A percentile compares a stretch with the other conserved stretches of the same genome.
Evolutionary conservation across 2,113 vertebrate genomes (phyloP).

Genomic region (Dunckerocampus dactyliophorus): DNA sequence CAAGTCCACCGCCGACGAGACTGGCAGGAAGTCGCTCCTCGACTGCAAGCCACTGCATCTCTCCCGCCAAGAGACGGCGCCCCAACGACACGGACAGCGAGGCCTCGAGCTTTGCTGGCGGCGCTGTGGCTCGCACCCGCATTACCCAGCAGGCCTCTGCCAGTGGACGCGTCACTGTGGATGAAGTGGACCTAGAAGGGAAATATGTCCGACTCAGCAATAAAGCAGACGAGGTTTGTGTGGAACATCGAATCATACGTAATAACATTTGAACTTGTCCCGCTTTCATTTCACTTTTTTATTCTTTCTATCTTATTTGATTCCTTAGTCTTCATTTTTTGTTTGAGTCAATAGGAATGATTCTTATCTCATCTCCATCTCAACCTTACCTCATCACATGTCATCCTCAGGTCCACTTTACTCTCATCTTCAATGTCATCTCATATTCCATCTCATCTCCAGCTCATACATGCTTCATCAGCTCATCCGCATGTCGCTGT

Average conservation of each 20-base stretch:
- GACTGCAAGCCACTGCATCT: constrained; percentile 40
- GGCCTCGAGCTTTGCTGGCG: constrained; percentile 69
- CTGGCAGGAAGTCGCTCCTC: constrained; percentile 69
- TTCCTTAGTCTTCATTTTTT: too few relatives aligned
- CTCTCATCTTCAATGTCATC: too few relatives aligned
- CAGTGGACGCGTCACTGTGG: constrained; percentile 87
- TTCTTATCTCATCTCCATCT: too few relatives aligned
- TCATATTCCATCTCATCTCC: too few relatives aligned
- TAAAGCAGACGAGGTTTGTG: constrained; percentile 85
- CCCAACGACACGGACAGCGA: constrained; percentile 81
- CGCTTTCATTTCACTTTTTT: not conserved
- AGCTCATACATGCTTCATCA: too few relatives aligned
- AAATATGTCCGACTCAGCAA: constrained; percentile 91
- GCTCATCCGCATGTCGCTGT: too few relatives aligned
- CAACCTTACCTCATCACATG: too few relatives aligned
- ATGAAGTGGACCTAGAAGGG: constrained; percentile 94
- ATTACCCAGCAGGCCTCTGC: constrained; percentile 91
- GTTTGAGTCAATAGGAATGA: too few relatives aligned
- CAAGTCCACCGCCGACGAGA: constrained; percentile 81
- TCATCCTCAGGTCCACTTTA: too few relatives aligned
- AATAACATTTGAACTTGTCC: not conserved
- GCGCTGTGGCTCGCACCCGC: constrained; percentile 77
- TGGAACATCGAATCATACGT: not conserved
- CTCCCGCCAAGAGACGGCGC: constrained; percentile 83
- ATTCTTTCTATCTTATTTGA: not conserved